Evolutionary conservation across 2,888 invertebrate species (phyloP).

Genomic region (Mesopsocus fuscifrons): DNA sequence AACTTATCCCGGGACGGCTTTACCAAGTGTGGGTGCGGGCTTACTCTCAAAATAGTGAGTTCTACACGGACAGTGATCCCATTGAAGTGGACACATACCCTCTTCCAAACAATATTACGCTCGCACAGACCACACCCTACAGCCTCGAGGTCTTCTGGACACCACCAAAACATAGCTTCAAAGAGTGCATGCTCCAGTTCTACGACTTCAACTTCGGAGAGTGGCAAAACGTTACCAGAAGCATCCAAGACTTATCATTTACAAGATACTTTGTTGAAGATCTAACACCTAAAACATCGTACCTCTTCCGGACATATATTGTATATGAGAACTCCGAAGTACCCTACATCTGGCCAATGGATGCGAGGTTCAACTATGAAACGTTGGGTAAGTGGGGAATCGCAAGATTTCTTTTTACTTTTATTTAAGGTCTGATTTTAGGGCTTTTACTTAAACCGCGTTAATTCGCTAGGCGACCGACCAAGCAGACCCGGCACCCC

Average conservation of each 20-base stretch:
- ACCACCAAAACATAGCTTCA: slow-evolving; percentile 23
- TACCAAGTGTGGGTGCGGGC: slow-evolving; percentile 55
- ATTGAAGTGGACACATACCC: slow-evolving; percentile 48
- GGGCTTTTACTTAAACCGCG: too few species aligned
- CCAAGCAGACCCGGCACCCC: slow-evolving; percentile 65
- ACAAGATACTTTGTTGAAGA: slow-evolving; percentile 20
- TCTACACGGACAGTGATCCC: slow-evolving; percentile 39
- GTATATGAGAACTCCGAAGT: slow-evolving; percentile 37
- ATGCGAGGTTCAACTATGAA: slow-evolving; percentile 49
- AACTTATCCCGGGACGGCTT: slow-evolving; percentile 42
- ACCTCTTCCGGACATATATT: slow-evolving; percentile 50
- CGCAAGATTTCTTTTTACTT: slow-evolving; percentile 4
- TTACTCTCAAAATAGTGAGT: slow-evolving; percentile 44
- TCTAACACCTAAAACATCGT: slow-evolving; percentile 54
- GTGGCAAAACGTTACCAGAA: slow-evolving; percentile 21
- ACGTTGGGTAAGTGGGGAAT: slow-evolving; percentile 40
- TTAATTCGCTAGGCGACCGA: slow-evolving; percentile 42
- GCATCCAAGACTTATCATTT: not conserved
- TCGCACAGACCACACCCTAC: slow-evolving; percentile 36
- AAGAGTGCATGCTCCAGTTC: slow-evolving; percentile 3
- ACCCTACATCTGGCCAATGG: slow-evolving; percentile 51
- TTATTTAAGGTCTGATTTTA: slow-evolving; percentile 5
- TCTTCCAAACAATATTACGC: slow-evolving; percentile 42
- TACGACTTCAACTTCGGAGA: slow-evolving; percentile 24
- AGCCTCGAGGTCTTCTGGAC: slow-evolving; percentile 48